Evolutionary conservation across 1,140 invertebrate species (phyloP).

Genomic region (Lerema accius): DNA sequence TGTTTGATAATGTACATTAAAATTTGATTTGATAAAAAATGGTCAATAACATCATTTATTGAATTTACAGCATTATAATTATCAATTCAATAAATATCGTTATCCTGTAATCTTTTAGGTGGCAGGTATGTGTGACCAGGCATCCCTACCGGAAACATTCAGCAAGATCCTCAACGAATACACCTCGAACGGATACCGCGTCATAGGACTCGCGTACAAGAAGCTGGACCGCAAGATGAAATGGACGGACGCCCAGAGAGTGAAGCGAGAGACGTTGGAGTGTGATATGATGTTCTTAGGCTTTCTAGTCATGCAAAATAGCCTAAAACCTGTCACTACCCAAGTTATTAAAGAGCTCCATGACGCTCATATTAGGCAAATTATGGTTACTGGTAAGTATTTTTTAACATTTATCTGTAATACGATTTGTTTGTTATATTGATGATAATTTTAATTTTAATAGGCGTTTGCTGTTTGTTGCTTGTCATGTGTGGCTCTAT

Average conservation of each 20-base stretch:
- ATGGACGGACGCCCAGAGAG: conserved; percentile 84
- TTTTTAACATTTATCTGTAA: conserved; percentile 4
- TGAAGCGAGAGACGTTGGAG: conserved; percentile 87
- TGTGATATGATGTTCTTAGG: conserved; percentile 92
- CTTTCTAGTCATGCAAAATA: conserved; percentile 95
- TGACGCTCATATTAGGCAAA: conserved; percentile 91
- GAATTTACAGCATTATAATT: too few relatives aligned
- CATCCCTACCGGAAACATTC: conserved; percentile 87
- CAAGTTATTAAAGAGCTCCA: conserved; percentile 90
- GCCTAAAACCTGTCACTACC: conserved; percentile 92
- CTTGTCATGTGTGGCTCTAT: too few relatives aligned
- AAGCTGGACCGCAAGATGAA: conserved; percentile 84
- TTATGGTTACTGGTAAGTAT: conserved; percentile 94
- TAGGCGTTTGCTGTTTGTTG: too few relatives aligned
- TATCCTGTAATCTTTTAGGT: too few relatives aligned
- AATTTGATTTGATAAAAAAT: too few relatives aligned
- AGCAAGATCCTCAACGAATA: conserved; percentile 88
- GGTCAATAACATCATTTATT: too few relatives aligned
- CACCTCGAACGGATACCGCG: conserved; percentile 93
- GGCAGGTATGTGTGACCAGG: conserved; percentile 78
- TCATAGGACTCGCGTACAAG: conserved; percentile 92
- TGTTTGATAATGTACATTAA: too few relatives aligned
- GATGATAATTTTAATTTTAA: too few relatives aligned
- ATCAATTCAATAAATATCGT: too few relatives aligned
- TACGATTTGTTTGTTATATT: background rate